Evolutionary conservation across 1,140 invertebrate genomes (phyloP), one percentile per base, ranked within the genome.

Genomic region (Bombus fervidus): DNA sequence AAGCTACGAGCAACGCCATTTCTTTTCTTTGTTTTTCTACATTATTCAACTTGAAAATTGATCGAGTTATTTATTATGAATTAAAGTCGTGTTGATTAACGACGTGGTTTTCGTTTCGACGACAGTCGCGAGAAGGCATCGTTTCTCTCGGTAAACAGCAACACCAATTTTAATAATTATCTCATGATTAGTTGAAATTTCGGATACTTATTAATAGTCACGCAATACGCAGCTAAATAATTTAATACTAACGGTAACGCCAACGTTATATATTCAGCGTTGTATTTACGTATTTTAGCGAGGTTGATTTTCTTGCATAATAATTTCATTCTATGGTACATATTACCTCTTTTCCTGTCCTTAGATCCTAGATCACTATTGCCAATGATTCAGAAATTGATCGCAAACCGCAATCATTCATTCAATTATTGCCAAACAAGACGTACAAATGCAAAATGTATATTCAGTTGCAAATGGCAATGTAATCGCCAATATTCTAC

Each of bases 211-310:
- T 6, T n/a, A 76, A 47, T 81, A 81, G 22, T 53, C 31, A 72
- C 66, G 66, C 25, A 37, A 84, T 62, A 78, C 66, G 53, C 25
- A 12, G 41, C 57, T 83, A 83, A 43, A 37, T 66, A 53, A 83
- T 78, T 22, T 53, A 77, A 73, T 83, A 86, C 74, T 73, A 86
- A 83, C 39, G n/a, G 57, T 66, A 39, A 84, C 81, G 80, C 47
- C 81, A 75, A 81, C 4, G 39, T 83, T 53, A 74, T 5, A 53
- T 53, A 53, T 53, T 22, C 5, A 22, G 18, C 47, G 18, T 53
- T 53, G 47, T 53, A 53, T 53, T 53, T 53, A 22, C 75, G 41
- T 85, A 53, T 28, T 47, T 28, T 59, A 34, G 25, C 71, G 25
- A 81, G 37, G 34, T 57, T 28, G 28, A 59, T 13, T 34, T 39